Evolutionary conservation across 2,888 invertebrate genomes (phyloP), one percentile per base, ranked within the genome.

Genomic region (Polyommatus icarus): DNA sequence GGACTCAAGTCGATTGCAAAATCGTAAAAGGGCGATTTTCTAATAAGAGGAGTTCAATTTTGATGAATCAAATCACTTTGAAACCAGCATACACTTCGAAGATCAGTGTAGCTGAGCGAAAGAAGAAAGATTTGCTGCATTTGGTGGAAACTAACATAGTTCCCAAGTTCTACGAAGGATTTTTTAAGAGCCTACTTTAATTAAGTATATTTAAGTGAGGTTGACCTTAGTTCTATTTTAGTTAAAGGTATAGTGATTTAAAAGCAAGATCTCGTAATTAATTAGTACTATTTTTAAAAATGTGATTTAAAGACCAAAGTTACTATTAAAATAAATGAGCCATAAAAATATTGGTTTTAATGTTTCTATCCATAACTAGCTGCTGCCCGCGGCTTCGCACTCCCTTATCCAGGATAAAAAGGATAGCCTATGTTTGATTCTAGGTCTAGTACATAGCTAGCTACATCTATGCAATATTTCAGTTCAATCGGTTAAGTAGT

Each of bases 81-180:
- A 72, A 72, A 72, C 72, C 72, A 72, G 72, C 72, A 40, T 73
- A 73, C 46, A 73, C 72, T 46, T 73, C 72, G 46, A 78, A 75
- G 29, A 59, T 76, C 32, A 32, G 29, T 59, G 59, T 76, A 36
- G 59, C 36, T 59, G 76, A 79, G 79, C 79, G 81, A 78, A 81
- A 79, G 78, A 81, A 79, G 77, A 79, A 79, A 77, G 79, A 81
- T 76, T 72, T 81, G 54, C 80, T 81, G 79, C 76, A 76, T 76
- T 79, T 81, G 77, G 78, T 81, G 77, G 78, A 79, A 79, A 78
- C 81, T 77, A 81, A 81, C 76, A 79, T 81, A 72, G 80, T 81
- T 76, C 80, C 80, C 78, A 81, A 77, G 79, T 81, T 79, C 77
- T 81, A 79, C 80, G 79, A 76, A 79, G 73, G 61, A 46, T 79